Evolutionary conservation across 2,797 vertebrate genomes (phyloP).

Genomic region (Notolabrus celidotus): DNA sequence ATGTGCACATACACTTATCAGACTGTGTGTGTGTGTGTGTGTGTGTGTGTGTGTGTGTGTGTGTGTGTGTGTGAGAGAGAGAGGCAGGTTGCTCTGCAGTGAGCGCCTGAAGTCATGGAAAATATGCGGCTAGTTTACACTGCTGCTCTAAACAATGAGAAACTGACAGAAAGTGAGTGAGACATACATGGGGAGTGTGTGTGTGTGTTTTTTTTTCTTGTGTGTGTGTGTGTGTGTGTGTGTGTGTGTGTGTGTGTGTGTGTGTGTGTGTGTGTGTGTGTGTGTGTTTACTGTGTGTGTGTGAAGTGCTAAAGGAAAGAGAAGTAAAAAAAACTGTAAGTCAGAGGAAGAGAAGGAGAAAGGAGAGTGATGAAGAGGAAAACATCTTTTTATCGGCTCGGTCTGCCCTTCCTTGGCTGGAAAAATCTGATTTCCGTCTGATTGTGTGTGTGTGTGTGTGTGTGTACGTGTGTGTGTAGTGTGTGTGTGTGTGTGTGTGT

Average conservation of each 20-base stretch:
- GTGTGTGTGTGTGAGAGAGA: constrained; percentile 45
- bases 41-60: constrained; percentile 36
- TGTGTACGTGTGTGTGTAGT: constrained; percentile 35
- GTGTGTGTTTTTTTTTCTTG: too few relatives aligned
- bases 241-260: constrained; percentile 13
- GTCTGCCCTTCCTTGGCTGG: constrained; percentile 64
- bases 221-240: constrained; percentile 20
- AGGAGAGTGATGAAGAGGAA: constrained; percentile 56
- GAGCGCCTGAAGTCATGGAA: constrained; percentile 87
- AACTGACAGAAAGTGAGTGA: constrained; percentile 67
- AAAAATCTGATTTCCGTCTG: constrained; percentile 58
- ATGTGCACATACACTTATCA: constrained; percentile 30
- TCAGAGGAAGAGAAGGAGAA: constrained; percentile 57
- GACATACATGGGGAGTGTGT: constrained; percentile 19
- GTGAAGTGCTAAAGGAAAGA: constrained; percentile 23
- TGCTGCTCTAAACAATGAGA: constrained; percentile 84
- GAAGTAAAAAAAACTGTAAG: constrained; percentile 17
- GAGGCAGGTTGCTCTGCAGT: constrained; percentile 61
- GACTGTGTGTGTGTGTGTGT: constrained; percentile 23
- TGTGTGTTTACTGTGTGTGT: constrained; percentile 17
- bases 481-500: constrained; percentile 33
- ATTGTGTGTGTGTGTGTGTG: constrained; percentile 15
- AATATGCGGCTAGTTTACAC: constrained; percentile 86
- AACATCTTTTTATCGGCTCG: constrained; percentile 62
- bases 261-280: constrained; percentile 23